Evolutionary conservation across 2,888 invertebrate genomes (phyloP).

Genomic region (Drosophila macrothrix): DNA sequence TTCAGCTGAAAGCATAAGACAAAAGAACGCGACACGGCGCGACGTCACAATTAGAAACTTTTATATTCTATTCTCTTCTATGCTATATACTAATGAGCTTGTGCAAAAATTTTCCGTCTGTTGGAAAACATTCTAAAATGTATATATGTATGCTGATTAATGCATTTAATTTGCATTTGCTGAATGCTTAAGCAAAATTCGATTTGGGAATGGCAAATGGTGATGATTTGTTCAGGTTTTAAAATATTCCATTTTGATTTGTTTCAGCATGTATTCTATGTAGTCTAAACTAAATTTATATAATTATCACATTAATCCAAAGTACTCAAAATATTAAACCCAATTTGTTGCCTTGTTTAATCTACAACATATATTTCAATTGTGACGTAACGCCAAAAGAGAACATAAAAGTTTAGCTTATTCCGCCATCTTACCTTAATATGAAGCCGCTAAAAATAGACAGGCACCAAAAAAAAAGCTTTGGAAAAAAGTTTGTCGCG

Average conservation of each 20-base stretch:
- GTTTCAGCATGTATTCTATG: not conserved
- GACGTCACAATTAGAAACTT: slow-evolving; percentile 28
- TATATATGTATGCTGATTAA: not conserved
- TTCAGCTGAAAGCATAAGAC: not conserved
- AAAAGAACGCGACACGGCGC: not conserved
- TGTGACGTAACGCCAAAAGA: slow-evolving; percentile 6
- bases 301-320: not conserved
- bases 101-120: not conserved
- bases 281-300: not conserved
- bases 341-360: not conserved
- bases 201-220: not conserved
- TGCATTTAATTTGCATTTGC: not conserved
- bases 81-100: not conserved
- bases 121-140: not conserved
- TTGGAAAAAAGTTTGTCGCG: slow-evolving; percentile 14
- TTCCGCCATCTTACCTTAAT: not conserved
- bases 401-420: not conserved
- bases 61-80: not conserved
- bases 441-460: slow-evolving; percentile 7
- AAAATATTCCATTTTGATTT: not conserved
- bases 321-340: no score
- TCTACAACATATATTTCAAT: not conserved
- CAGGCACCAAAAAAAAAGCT: slow-evolving; percentile 16
- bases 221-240: not conserved
- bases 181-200: not conserved